These are phyloP conservation scores for Metaphire vulgaris DNA, from an alignment of 1,140 invertebrate species.

Conservation along the genomic window DNA sequence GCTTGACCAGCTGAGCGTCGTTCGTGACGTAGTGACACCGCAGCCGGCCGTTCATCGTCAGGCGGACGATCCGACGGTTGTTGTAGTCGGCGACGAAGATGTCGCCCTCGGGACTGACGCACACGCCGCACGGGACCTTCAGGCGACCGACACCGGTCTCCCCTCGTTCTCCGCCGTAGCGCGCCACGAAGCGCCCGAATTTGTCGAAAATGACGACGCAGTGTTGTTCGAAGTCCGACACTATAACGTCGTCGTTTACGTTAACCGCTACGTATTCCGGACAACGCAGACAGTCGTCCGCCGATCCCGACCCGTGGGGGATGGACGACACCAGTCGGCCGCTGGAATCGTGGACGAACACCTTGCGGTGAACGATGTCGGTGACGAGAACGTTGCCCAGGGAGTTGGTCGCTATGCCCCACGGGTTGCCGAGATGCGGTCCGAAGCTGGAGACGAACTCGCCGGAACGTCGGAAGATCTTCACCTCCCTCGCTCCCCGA, in stretches of 20 bases:
- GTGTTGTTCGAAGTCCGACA: conserved; percentile 23
- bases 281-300: background rate
- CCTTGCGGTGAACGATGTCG: background rate
- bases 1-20: background rate
- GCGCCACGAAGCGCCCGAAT: background rate
- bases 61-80: conserved; percentile 5
- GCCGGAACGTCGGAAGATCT: conserved; percentile 4
- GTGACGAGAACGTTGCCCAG: conserved; percentile 4
- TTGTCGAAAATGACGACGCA: conserved; percentile 11
- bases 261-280: conserved; percentile 19
- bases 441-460: conserved; percentile 11
- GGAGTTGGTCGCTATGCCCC: conserved; percentile 12
- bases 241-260: conserved; percentile 14
- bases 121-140: conserved; percentile 1
- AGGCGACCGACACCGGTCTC: background rate
- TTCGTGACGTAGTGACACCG: conserved; percentile 2
- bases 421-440: background rate
- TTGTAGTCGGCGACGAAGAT: conserved; percentile 15
- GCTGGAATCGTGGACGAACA: conserved; percentile 7
- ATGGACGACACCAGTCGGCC: background rate
- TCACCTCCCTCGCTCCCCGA: background rate
- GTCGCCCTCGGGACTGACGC: background rate
- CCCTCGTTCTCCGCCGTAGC: background rate
- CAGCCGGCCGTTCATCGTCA: conserved; percentile 6
- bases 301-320: background rate